phyloP scores from a whole-genome alignment of 2,113 vertebrate genomes.

The Neotragus moschatus region DNA sequence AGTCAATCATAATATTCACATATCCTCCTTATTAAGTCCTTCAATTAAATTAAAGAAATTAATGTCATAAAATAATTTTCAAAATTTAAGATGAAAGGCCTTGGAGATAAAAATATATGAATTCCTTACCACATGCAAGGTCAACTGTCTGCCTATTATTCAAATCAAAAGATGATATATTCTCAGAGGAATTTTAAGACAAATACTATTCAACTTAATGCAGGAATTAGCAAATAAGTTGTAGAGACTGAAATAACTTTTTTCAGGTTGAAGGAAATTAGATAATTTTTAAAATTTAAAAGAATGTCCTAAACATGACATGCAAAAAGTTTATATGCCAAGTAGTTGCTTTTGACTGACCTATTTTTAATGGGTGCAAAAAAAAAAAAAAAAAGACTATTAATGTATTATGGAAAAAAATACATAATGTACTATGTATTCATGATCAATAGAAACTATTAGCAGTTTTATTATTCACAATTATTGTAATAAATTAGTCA shows the following conservation, averaged over 20 bases:
- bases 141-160: not conserved
- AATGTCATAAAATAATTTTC: not conserved
- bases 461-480: not conserved
- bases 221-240: not conserved
- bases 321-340: not conserved
- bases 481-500: not conserved
- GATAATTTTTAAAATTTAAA: not conserved
- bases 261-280: not conserved
- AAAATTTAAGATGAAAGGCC: slow-evolving; percentile 9
- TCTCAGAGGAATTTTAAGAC: not conserved
- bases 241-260: not conserved
- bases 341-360: not conserved
- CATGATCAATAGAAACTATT: not conserved
- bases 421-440: not conserved
- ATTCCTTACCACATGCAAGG: not conserved
- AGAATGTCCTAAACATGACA: not conserved
- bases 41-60: not conserved
- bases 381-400: not conserved
- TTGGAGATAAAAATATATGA: not conserved
- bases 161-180: not conserved
- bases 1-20: not conserved
- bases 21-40: not conserved
- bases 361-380: not conserved
- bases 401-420: not conserved
- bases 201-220: not conserved